Conservation (phyloP, 2,113 vertebrate genomes). For the Thryonomys swinderianus region DNA sequence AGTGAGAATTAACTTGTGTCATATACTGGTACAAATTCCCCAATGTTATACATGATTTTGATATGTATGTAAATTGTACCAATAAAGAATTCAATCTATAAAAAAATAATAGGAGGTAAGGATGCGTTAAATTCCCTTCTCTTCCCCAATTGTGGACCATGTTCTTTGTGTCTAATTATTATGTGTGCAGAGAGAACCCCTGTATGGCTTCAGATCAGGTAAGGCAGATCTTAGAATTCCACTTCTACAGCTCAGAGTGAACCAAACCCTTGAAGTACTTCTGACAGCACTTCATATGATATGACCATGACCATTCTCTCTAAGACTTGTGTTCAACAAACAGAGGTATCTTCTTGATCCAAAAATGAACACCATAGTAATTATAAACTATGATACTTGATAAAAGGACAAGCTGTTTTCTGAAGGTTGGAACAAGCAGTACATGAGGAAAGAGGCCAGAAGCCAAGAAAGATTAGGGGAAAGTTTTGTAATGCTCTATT, state of each 20-base stretch:
- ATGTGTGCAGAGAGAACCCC: background rate
- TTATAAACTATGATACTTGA: background rate
- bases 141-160: background rate
- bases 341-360: background rate
- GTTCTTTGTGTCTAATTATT: background rate
- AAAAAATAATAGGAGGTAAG: background rate
- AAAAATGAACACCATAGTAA: background rate
- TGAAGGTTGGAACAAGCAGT: background rate
- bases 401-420: conserved; percentile 18
- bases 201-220: background rate
- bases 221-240: background rate
- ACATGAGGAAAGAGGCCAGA: background rate
- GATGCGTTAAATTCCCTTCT: background rate
- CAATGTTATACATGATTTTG: too few relatives aligned
- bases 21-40: too few relatives aligned
- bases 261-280: background rate
- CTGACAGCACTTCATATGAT: accelerated
- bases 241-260: background rate
- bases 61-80: too few relatives aligned
- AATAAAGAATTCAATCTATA: too few relatives aligned
- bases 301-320: background rate
- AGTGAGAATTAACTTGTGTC: too few relatives aligned
- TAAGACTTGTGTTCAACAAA: background rate
- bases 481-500: conserved; percentile 32
- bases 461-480: background rate